Conservation (phyloP, 2,113 vertebrate genomes). For the Actinemys pallida region DNA sequence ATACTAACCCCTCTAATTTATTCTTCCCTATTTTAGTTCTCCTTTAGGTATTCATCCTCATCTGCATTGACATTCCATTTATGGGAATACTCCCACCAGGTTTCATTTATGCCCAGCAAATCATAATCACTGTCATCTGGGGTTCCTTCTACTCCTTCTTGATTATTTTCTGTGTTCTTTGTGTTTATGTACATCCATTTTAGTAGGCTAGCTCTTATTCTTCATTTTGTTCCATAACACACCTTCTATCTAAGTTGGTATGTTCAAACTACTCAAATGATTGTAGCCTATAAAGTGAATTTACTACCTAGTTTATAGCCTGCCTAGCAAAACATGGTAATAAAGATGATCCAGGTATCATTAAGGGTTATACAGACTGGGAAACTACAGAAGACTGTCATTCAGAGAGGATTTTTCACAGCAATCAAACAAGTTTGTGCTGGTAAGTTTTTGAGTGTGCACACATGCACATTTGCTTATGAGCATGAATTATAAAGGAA, state of each 20-base stretch:
- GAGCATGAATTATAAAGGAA: neutral
- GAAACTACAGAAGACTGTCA: neutral
- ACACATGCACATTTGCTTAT: neutral
- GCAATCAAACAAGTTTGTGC: neutral
- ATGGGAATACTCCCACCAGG: neutral
- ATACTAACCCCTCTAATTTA: neutral
- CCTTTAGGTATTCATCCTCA: neutral
- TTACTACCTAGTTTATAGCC: neutral
- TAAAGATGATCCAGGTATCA: neutral
- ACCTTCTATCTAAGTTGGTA: neutral
- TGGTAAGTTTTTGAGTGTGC: neutral
- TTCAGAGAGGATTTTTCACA: neutral
- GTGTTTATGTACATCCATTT: neutral
- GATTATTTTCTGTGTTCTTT: neutral
- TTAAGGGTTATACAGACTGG: neutral
- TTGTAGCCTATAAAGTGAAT: neutral
- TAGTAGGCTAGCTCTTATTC: neutral
- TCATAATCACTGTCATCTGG: neutral
- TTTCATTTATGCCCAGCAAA: neutral
- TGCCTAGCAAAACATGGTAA: neutral
- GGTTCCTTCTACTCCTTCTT: neutral
- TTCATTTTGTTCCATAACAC: neutral
- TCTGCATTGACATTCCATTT: slow-evolving; percentile 4
- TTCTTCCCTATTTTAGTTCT: neutral
- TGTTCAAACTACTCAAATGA: neutral